Evolutionary conservation across 2,797 vertebrate genomes (phyloP).

Genomic region (Sebastes reedi): DNA sequence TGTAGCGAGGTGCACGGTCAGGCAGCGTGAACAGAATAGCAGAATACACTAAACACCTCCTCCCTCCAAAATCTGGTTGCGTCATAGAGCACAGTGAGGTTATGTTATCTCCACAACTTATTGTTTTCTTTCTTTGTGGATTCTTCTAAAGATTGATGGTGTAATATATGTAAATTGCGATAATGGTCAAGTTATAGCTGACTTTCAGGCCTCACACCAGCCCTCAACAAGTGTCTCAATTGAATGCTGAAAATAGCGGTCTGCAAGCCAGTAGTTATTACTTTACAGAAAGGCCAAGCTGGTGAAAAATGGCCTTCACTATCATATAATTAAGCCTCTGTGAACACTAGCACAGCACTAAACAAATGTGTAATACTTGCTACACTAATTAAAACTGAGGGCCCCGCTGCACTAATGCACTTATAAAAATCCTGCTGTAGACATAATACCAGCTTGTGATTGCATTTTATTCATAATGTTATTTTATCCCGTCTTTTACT

Average conservation of each 20-base stretch:
- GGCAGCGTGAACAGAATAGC: constrained; percentile 61
- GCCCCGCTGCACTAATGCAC: constrained; percentile 58
- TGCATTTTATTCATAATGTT: constrained; percentile 41
- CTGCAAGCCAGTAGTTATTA: constrained; percentile 59
- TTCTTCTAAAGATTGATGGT: constrained; percentile 7
- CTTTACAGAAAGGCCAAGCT: constrained; percentile 50
- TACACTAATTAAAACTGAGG: constrained; percentile 66
- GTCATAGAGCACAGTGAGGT: not conserved
- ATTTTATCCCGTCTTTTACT: constrained; percentile 39
- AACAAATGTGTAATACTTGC: constrained; percentile 69
- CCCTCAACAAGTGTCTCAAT: constrained; percentile 52
- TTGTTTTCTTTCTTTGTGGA: not conserved
- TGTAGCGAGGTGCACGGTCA: constrained; percentile 46
- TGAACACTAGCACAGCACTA: constrained; percentile 54
- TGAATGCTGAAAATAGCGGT: constrained; percentile 53
- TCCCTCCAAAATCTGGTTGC: constrained; percentile 21
- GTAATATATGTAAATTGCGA: constrained; percentile 37
- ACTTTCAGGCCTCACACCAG: constrained; percentile 33
- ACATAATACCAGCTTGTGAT: constrained; percentile 52
- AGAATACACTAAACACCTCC: constrained; percentile 45
- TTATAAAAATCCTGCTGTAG: constrained; percentile 55
- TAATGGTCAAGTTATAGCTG: constrained; percentile 17
- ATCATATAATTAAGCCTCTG: constrained; percentile 67
- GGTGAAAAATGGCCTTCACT: constrained; percentile 60
- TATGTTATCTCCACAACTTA: not conserved